Evolutionary conservation across 2,113 vertebrate genomes (phyloP).

Genomic region (Chroicocephalus ridibundus): DNA sequence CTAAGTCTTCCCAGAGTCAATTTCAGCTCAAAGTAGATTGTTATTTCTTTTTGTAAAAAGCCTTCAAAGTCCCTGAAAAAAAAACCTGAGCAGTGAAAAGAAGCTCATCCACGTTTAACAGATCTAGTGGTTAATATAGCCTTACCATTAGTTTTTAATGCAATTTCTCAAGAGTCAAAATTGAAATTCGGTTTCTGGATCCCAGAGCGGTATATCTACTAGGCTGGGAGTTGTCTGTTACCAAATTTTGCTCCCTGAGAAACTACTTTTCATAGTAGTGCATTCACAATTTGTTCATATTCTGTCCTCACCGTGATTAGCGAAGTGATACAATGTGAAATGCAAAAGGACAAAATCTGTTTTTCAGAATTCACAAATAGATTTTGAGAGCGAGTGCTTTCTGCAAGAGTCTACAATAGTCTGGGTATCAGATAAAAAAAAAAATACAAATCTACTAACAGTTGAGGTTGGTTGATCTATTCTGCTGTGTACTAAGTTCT

Average conservation of each 20-base stretch:
- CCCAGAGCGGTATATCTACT: neutral
- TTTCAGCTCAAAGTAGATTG: neutral
- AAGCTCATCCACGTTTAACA: neutral
- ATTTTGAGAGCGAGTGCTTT: neutral
- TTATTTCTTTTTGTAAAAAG: neutral
- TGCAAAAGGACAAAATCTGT: neutral
- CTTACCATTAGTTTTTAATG: neutral
- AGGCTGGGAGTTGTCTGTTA: neutral
- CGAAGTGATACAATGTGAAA: neutral
- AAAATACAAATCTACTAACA: neutral
- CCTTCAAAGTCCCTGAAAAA: neutral
- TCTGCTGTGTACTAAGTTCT: neutral
- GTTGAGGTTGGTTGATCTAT: neutral
- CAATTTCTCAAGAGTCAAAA: neutral
- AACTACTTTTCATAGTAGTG: neutral
- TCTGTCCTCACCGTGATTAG: accelerated
- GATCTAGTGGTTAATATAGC: neutral
- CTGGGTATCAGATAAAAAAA: neutral
- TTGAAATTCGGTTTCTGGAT: neutral
- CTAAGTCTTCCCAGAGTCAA: neutral
- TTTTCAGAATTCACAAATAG: neutral
- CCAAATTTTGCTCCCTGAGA: neutral
- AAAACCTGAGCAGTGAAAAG: neutral
- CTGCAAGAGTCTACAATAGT: neutral
- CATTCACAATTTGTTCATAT: neutral